These are phyloP conservation scores for Phocides pigmalion DNA, from an alignment of 1,140 invertebrate species.

Conservation along the genomic window DNA sequence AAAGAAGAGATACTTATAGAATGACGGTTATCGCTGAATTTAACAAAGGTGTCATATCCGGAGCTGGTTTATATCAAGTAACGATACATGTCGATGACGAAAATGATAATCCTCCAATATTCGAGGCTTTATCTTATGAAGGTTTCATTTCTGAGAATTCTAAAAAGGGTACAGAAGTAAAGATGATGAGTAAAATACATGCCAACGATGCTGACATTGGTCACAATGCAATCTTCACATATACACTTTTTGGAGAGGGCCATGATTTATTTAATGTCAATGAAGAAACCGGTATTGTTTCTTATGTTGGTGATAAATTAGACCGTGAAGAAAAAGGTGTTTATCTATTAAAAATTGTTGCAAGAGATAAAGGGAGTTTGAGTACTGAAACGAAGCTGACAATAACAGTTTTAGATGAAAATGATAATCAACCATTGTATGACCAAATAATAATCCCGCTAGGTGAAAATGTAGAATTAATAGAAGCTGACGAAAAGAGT, in stretches of 20 bases:
- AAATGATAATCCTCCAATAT: constrained; percentile 95
- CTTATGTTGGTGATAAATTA: constrained; percentile 85
- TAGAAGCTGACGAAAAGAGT: constrained; percentile 83
- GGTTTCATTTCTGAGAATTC: constrained; percentile 93
- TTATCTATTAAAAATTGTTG: constrained; percentile 89
- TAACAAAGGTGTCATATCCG: constrained; percentile 85
- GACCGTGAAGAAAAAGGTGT: constrained; percentile 89
- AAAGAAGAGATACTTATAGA: constrained; percentile 89
- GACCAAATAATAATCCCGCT: constrained; percentile 87
- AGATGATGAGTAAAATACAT: constrained; percentile 86
- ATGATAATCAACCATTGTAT: constrained; percentile 92
- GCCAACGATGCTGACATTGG: constrained; percentile 92
- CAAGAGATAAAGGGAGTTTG: constrained; percentile 90
- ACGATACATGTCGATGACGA: constrained; percentile 93
- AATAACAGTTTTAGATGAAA: constrained; percentile 90
- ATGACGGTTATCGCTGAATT: constrained; percentile 92
- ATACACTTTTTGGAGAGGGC: constrained; percentile 90
- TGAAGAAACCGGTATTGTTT: constrained; percentile 86
- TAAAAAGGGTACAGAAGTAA: constrained; percentile 88
- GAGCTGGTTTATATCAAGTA: constrained; percentile 90
- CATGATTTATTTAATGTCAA: constrained; percentile 91
- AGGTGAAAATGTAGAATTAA: constrained; percentile 87
- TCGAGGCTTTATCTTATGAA: constrained; percentile 89
- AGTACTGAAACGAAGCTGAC: constrained; percentile 88
- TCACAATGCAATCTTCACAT: constrained; percentile 89